These are phyloP conservation scores for Leucosticte australis DNA, from an alignment of 2,113 vertebrate species.

Conservation along the genomic window DNA sequence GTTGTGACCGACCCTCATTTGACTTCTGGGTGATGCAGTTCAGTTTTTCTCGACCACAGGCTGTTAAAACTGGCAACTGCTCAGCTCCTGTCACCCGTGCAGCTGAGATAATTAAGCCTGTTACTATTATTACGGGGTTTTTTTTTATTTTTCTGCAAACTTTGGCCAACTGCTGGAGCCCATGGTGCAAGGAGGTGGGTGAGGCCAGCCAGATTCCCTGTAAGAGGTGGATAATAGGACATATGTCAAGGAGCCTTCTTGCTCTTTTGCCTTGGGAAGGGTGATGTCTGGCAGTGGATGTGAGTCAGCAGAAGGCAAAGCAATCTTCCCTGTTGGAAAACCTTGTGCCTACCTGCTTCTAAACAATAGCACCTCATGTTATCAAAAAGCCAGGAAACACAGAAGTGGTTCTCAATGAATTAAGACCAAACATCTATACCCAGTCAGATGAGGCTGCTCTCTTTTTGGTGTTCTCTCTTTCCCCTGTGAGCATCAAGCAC, in stretches of 20 bases:
- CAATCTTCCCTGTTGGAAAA: background rate
- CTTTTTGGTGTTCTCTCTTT: background rate
- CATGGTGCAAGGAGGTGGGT: background rate
- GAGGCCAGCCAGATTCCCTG: background rate
- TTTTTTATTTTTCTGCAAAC: conserved; percentile 7
- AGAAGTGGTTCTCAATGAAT: background rate
- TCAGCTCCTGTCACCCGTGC: conserved; percentile 35
- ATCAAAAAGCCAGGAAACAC: background rate
- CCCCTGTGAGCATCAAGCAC: background rate
- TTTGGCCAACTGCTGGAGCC: background rate
- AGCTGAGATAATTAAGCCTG: background rate
- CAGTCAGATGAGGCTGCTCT: background rate
- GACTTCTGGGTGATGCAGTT: background rate
- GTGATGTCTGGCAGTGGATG: background rate
- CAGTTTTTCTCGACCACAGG: conserved; percentile 35
- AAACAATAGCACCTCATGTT: background rate
- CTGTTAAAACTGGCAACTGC: conserved; percentile 40
- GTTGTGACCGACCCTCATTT: conserved; percentile 31
- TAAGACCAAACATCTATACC: background rate
- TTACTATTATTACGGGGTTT: background rate
- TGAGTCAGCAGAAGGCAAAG: background rate
- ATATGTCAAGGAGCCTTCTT: background rate
- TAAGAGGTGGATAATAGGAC: background rate
- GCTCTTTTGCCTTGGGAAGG: background rate
- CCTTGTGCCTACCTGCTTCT: background rate